These are phyloP conservation scores for Tenodera sinensis DNA, from an alignment of 2,888 invertebrate genomes.

Conservation along the genomic window DNA sequence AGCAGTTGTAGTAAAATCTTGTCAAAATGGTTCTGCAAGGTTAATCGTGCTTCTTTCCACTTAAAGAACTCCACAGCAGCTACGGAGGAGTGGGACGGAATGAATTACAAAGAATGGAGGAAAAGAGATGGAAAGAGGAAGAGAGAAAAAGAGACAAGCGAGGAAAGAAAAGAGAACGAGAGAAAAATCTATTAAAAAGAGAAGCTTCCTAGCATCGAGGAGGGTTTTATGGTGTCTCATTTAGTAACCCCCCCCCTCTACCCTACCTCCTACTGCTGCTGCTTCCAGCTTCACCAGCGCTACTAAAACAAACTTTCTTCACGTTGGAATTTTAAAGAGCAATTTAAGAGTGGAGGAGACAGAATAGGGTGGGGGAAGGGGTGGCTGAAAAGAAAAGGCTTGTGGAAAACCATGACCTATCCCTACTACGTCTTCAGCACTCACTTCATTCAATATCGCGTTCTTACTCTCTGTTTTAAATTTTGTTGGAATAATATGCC, in stretches of 20 bases:
- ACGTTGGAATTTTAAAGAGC: constrained; percentile 32
- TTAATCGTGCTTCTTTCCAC: constrained; percentile 13
- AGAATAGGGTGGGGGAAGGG: not conserved
- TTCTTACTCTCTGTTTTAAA: not conserved
- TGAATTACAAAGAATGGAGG: constrained; percentile 16
- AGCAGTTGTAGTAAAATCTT: not conserved
- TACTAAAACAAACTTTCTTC: constrained; percentile 32
- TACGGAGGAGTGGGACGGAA: not conserved
- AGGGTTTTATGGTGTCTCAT: constrained; percentile 30
- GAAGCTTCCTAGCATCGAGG: constrained; percentile 15
- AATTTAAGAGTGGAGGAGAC: constrained; percentile 29
- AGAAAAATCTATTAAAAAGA: constrained; percentile 19
- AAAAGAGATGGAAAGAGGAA: not conserved
- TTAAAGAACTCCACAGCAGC: not conserved
- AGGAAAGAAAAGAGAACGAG: constrained; percentile 9
- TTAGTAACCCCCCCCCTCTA: constrained; percentile 26
- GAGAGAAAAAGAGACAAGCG: constrained; percentile 8
- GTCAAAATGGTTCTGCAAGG: constrained; percentile 12
- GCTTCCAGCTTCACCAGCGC: not conserved
- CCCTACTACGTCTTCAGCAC: constrained; percentile 15
- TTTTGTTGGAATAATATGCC: not conserved
- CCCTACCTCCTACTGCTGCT: not conserved
- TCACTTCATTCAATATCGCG: constrained; percentile 10
- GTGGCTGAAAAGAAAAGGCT: constrained; percentile 5
- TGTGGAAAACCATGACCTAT: constrained; percentile 18